Percentiles rank a stretch among this genome's conserved stretches.
Conservation (phyloP, 2,113 vertebrate species). For the Hemiscyllium ocellatum region DNA sequence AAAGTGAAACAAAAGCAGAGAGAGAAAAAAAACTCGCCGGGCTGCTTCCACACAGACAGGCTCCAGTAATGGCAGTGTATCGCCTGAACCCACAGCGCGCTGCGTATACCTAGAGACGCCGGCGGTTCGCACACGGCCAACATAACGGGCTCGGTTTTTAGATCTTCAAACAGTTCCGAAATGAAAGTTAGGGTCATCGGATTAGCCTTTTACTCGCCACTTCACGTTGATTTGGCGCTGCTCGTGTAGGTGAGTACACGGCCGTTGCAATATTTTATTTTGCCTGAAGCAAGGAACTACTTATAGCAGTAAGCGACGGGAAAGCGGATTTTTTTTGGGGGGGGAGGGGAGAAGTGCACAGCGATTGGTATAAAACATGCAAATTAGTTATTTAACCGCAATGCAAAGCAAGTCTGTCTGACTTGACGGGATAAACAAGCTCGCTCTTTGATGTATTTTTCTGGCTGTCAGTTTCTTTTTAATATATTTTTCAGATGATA, state of each 20-base stretch:
- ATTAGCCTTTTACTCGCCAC: neutral
- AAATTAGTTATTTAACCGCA: conserved; percentile 49
- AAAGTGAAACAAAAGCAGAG: conserved; percentile 26
- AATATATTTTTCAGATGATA: conserved; percentile 44
- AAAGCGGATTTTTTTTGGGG: conserved; percentile 28
- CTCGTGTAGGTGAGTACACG: conserved; percentile 33
- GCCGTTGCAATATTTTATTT: conserved; percentile 24
- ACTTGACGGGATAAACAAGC: conserved; percentile 50
- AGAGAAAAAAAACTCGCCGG: neutral
- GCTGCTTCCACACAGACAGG: neutral
- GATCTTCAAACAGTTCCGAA: neutral
- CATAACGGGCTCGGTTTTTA: neutral
- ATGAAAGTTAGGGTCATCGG: neutral
- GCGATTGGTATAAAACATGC: conserved; percentile 47
- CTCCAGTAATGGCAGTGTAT: neutral
- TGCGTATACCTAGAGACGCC: neutral
- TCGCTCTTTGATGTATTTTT: conserved; percentile 45
- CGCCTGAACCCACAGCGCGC: neutral
- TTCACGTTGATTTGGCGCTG: neutral
- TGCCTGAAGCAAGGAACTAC: conserved; percentile 26
- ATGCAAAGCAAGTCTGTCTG: conserved; percentile 48
- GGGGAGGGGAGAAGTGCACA: neutral
- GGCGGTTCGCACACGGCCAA: neutral
- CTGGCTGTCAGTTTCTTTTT: conserved; percentile 46
- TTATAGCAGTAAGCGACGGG: neutral